Evolutionary conservation across 2,888 invertebrate genomes (phyloP).

Genomic region (Clunio marinus): DNA sequence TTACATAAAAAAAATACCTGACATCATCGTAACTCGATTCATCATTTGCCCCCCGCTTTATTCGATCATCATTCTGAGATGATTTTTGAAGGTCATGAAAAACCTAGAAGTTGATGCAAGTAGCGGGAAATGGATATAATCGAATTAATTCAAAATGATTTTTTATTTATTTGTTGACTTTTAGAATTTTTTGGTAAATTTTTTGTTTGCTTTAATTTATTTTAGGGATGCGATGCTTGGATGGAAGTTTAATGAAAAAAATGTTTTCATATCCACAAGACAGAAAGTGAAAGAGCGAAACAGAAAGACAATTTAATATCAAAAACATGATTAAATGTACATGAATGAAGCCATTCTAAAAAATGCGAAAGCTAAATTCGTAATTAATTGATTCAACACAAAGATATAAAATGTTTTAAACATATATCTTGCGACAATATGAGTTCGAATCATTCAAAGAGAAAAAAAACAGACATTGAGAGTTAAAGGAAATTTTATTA

Average conservation of each 20-base stretch:
- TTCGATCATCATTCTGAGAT: constrained; percentile 33
- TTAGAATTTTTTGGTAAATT: background rate
- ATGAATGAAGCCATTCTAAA: constrained; percentile 2
- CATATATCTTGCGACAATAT: no score
- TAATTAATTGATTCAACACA: constrained; percentile 1
- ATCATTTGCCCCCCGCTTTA: constrained; percentile 33
- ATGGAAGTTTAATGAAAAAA: constrained; percentile 8
- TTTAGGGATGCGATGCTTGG: constrained; percentile 1
- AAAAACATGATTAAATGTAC: no score
- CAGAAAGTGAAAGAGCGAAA: background rate
- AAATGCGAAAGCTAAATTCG: constrained; percentile 4
- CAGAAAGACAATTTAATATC: no score
- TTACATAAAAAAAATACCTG: constrained; percentile 31
- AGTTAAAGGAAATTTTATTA: background rate
- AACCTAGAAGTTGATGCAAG: constrained; percentile 30
- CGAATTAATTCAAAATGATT: constrained; percentile 8
- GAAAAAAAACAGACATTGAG: background rate
- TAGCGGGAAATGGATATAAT: constrained; percentile 5
- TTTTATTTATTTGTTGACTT: constrained; percentile 3
- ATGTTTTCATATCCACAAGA: background rate
- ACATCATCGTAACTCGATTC: constrained; percentile 31
- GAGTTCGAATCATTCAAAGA: background rate
- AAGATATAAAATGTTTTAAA: no score
- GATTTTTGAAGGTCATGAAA: constrained; percentile 30
- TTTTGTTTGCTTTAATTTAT: background rate